Evolutionary conservation across 2,113 vertebrate genomes (phyloP), one percentile per base, ranked within the genome.

Genomic region (Takifugu bimaculatus): DNA sequence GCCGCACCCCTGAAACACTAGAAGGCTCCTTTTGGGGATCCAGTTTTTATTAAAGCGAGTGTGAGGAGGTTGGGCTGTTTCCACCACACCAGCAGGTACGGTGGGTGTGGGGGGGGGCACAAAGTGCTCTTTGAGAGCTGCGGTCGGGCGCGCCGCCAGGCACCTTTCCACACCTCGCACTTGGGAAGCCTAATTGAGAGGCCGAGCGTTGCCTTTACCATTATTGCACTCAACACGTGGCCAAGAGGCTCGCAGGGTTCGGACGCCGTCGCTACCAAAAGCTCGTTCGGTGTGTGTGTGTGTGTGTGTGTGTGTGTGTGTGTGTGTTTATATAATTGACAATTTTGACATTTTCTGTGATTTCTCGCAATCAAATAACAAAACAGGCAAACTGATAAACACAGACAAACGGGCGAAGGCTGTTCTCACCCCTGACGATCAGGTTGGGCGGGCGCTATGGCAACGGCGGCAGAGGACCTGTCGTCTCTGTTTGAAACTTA

Each of bases 11-110:
- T 79, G 78, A 82, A 72, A 89, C 81, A 80, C 79, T 86, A 90
- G 67, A 79, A 88, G 89, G 87, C 85, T 78, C 90, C 80, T 88
- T 88, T 73, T 64, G 60, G 15, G 88, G 88, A 85, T 93, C 88
- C 90, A 91, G 35, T 93, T 48, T 92, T 93, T 91, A 88, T 92
- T 92, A 91, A 93, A 92, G 90, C 91, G 91, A 83, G 85, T 69
- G 86, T 77, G 89, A 91, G 88, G 74, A 91, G 85, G 81, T n/a
- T 75, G 82, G 54, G 65, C 63, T 77, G 71, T 90, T 89, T 74
- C 90, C 90, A 84, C 59, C 78, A 81, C 65, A 81, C 72, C 65
- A 62, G 75, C 91, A 93, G 93, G 93, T 93, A 92, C 65, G 78
- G 85, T 68, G 89, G 68, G 85, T 61, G 74, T 47, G 86, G 70